Evolutionary conservation across 2,797 vertebrate species (phyloP).

Genomic region (Pitangus sulphuratus): DNA sequence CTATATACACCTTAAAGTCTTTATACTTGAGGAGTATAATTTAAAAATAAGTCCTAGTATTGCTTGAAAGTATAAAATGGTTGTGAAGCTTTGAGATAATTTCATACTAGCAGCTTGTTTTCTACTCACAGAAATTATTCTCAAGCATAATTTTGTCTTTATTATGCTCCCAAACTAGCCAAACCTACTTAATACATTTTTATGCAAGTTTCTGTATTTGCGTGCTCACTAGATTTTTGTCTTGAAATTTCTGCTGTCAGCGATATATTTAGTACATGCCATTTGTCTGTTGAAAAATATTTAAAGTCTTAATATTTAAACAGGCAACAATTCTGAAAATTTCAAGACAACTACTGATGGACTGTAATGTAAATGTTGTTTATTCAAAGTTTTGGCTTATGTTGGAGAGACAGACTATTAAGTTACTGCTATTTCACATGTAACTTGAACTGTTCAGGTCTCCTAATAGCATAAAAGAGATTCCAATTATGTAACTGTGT

Average conservation of each 20-base stretch:
- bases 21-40: not conserved
- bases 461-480: not conserved
- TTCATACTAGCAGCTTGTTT: not conserved
- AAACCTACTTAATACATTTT: not conserved
- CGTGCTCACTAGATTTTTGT: not conserved
- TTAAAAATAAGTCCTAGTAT: not conserved
- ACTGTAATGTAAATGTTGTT: not conserved
- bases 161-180: not conserved
- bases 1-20: not conserved
- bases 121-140: not conserved
- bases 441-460: not conserved
- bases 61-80: not conserved
- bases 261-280: not conserved
- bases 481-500: not conserved
- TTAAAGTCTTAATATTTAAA: not conserved
- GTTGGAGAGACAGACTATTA: not conserved
- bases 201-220: not conserved
- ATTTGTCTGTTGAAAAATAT: not conserved
- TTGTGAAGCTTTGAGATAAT: not conserved
- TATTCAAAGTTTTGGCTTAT: not conserved
- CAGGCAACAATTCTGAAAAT: not conserved
- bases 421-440: not conserved
- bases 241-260: not conserved
- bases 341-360: not conserved
- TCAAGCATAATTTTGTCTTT: not conserved